Conservation (phyloP, 2,113 vertebrate species). For the Centropus unirufus region DNA sequence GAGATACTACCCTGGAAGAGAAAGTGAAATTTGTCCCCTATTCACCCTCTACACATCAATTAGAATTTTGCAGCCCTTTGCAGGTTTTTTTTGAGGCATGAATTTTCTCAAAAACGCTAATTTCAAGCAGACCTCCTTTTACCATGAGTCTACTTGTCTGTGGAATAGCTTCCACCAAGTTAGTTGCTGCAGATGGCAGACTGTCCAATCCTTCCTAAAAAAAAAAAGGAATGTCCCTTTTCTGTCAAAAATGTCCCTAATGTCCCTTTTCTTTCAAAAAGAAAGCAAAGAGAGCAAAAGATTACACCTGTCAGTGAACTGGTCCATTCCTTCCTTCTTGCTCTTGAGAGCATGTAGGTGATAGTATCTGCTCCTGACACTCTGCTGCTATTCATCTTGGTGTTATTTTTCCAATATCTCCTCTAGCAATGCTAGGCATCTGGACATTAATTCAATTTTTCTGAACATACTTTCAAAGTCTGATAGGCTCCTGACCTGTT, state of each 20-base stretch:
- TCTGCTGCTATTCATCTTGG: background rate
- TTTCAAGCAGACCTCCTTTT: background rate
- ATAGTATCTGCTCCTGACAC: background rate
- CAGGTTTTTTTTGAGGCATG: background rate
- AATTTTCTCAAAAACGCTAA: background rate
- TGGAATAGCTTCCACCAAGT: background rate
- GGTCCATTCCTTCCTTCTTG: background rate
- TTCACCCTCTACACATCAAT: background rate
- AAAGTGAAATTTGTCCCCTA: background rate
- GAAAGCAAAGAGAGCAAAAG: background rate
- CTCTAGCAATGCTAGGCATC: no score
- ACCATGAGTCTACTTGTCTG: background rate
- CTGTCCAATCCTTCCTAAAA: background rate
- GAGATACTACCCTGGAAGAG: background rate
- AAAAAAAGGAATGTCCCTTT: background rate
- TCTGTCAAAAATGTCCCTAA: background rate
- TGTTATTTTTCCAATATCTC: no score
- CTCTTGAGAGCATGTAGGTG: background rate
- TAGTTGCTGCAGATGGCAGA: background rate
- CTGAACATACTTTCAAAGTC: background rate
- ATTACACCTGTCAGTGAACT: background rate
- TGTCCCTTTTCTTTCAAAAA: background rate
- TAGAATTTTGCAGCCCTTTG: background rate
- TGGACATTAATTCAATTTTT: background rate
- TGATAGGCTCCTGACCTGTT: background rate